Base-by-base conservation (phyloP, 2,797 vertebrate genomes). In the Simalia tracyae region DNA sequence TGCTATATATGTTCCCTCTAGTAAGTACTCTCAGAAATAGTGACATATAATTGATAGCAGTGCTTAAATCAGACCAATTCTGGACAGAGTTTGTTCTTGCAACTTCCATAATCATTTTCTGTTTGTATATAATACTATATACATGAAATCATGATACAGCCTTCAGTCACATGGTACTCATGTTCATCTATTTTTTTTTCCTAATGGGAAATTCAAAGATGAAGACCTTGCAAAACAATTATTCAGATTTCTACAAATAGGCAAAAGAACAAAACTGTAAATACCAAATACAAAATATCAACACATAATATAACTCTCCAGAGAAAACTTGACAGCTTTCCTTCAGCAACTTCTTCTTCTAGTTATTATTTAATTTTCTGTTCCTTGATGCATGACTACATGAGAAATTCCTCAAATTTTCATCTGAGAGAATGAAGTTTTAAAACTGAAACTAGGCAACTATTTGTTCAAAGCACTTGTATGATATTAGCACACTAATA, bases 331-430 rank as follows among this genome's bases (percentile, higher is more conserved):
- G 60, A 87, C 31, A 95, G 56, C n/a, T 88, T 0, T 86, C 1
- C 84, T 93, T 26, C 90, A 50, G 86, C 93, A 93, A 17, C 88
- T 84, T 36, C 76, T 28, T 93, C 90, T 88, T 89, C 50, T 10
- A 3, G 91, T 90, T 93, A 94, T 93, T 89, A 85, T 0, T 0
- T 12, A 0, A 87, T 93, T 19, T 72, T 89, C 68, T 92, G 19
- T 90, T 94, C 93, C 72, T 86, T 28, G n/a, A 8, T 1, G 11
- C 36, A 84, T 72, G 66, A 57, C 17, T 90, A 28, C 60, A 91
- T 15, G 93, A 95, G 19, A 6, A n/a, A 90, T 91, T 95, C 57
- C 15, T 91, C 68, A 85, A 92, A 94, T 93, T 92, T 94, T 11
- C 84, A 84, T 17, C 88, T 86, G 63, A 54, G 66, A 7, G 0